Evolutionary conservation across 2,888 invertebrate species (phyloP).

Genomic region (Tanypteryx hageni): DNA sequence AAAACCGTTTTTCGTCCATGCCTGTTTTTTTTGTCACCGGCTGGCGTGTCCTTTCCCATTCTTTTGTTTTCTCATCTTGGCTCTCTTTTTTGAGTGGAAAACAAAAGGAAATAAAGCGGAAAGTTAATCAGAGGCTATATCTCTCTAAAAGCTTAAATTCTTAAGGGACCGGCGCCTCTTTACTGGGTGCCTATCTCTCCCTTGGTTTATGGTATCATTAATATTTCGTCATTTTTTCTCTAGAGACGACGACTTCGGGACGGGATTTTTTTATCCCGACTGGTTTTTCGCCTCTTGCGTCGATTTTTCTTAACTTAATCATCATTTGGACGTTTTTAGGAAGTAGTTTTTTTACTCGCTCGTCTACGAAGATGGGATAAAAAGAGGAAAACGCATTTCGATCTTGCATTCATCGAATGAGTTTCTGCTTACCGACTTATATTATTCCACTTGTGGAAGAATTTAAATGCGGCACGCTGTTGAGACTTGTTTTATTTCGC

Average conservation of each 20-base stretch:
- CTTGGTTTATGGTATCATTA: no score
- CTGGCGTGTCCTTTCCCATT: neutral
- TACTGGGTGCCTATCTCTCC: neutral
- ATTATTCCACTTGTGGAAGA: neutral
- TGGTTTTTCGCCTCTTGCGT: neutral
- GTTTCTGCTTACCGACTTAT: neutral
- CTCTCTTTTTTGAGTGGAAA: neutral
- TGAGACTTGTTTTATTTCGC: slow-evolving; percentile 1
- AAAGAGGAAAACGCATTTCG: neutral
- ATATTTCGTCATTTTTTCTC: no score
- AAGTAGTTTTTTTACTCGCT: neutral
- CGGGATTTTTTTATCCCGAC: neutral
- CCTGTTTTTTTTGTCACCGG: neutral
- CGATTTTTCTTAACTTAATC: neutral
- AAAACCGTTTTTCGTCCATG: neutral
- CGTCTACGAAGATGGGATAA: neutral
- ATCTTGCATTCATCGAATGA: neutral
- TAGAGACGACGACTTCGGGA: no score
- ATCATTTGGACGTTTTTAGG: neutral
- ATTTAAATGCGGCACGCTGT: neutral
- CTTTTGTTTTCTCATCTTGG: neutral
- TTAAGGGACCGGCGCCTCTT: neutral
- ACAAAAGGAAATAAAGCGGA: neutral
- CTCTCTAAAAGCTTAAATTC: slow-evolving; percentile 11
- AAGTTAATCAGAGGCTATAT: neutral